Percentiles rank a stretch among this genome's conserved stretches.
Evolutionary conservation across 2,797 vertebrate genomes (phyloP).

Genomic region (Enteromius mattozi): DNA sequence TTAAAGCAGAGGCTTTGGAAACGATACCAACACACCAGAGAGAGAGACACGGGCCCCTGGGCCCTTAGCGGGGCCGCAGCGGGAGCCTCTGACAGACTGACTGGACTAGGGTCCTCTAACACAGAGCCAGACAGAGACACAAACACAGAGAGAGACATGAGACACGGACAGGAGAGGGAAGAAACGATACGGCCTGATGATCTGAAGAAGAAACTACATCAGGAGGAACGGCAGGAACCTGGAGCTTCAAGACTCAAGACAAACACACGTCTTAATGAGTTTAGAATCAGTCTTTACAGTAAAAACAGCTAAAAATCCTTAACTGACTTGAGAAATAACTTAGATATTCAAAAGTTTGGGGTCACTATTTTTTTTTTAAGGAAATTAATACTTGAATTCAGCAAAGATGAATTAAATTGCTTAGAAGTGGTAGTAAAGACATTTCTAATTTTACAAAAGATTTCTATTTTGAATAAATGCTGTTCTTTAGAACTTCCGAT

Average conservation of each 20-base stretch:
- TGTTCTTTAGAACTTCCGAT: too few species aligned
- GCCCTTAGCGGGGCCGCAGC: constrained; percentile 71
- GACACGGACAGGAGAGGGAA: not conserved
- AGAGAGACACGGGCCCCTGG: constrained; percentile 71
- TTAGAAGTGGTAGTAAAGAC: too few species aligned
- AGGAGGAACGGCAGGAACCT: not conserved
- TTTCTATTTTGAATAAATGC: too few species aligned
- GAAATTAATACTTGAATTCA: too few species aligned
- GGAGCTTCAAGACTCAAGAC: not conserved
- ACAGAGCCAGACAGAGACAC: not conserved
- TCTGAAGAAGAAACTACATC: not conserved
- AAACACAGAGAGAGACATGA: constrained; percentile 14
- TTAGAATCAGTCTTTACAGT: not conserved
- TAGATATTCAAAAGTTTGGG: too few species aligned
- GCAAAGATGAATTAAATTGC: too few species aligned
- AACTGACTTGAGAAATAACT: not conserved
- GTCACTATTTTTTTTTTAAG: too few species aligned
- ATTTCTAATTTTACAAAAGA: too few species aligned
- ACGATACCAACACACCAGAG: constrained; percentile 76
- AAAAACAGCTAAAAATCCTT: not conserved
- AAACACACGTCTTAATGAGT: not conserved
- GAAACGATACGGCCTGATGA: not conserved
- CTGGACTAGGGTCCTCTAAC: constrained; percentile 73
- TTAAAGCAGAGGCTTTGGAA: constrained; percentile 75
- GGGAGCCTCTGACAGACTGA: constrained; percentile 74